Conservation (phyloP, 2,888 invertebrate species). For the Nomada ferruginata region DNA sequence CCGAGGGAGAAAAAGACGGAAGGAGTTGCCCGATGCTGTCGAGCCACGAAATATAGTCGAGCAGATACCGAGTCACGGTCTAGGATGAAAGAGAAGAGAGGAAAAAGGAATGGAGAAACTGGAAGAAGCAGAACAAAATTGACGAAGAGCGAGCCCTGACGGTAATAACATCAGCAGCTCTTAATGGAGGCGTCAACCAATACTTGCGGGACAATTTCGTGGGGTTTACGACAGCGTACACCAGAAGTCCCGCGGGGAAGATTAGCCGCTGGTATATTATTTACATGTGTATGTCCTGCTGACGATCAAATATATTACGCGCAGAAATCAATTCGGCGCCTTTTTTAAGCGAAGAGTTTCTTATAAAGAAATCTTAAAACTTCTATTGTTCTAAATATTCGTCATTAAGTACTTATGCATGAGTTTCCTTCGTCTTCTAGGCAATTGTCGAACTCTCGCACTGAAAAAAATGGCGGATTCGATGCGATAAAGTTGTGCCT, state of each 20-base stretch:
- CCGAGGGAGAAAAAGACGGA: constrained; percentile 23
- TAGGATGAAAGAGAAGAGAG: constrained; percentile 23
- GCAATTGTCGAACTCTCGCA: no score
- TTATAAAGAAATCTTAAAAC: no score
- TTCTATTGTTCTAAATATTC: no score
- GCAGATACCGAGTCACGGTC: constrained; percentile 58
- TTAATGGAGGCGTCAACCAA: constrained; percentile 79
- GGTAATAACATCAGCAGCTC: constrained; percentile 72
- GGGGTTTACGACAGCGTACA: constrained; percentile 79
- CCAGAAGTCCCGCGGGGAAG: constrained; percentile 72
- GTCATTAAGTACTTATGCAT: no score
- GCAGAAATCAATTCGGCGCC: no score
- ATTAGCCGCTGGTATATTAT: constrained; percentile 70
- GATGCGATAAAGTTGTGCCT: no score
- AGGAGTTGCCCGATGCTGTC: constrained; percentile 45
- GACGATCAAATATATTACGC: background rate
- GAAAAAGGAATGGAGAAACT: constrained; percentile 49
- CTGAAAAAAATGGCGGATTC: no score
- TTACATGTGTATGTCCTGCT: constrained; percentile 55
- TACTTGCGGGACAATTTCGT: constrained; percentile 78
- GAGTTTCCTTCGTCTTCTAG: no score
- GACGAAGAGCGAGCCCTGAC: constrained; percentile 50
- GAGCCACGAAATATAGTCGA: constrained; percentile 48
- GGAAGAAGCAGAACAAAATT: constrained; percentile 59
- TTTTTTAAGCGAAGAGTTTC: no score